Percentiles rank a stretch among this genome's conserved stretches.
Conservation (phyloP, 2,113 vertebrate genomes). For the Phainopepla nitens region DNA sequence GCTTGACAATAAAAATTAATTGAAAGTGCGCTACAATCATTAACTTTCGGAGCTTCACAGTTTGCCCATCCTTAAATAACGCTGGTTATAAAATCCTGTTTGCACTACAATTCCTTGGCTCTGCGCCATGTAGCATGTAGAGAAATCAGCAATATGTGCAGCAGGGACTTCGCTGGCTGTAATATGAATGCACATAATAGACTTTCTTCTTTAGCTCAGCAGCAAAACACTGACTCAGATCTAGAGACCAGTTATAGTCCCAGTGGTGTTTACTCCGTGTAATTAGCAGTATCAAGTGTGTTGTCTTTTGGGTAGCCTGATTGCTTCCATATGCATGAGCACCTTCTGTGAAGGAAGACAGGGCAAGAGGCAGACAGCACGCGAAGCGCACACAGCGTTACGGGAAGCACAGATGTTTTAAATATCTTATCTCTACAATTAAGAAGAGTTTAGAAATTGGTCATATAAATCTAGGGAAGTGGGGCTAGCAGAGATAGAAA, state of each 20-base stretch:
- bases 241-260: slow-evolving; percentile 28
- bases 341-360: slow-evolving; percentile 33
- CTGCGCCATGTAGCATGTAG: neutral
- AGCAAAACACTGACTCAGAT: slow-evolving; percentile 39
- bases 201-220: slow-evolving; percentile 34
- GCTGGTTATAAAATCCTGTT: slow-evolving; percentile 42
- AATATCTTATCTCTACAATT: slow-evolving; percentile 63
- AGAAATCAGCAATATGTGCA: slow-evolving; percentile 45
- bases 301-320: slow-evolving; percentile 66
- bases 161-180: neutral
- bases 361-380: neutral
- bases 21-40: slow-evolving; percentile 40
- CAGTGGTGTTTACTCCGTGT: slow-evolving; percentile 30
- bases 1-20: slow-evolving; percentile 60
- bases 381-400: neutral
- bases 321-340: slow-evolving; percentile 65
- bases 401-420: slow-evolving; percentile 56
- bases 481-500: neutral
- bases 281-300: slow-evolving; percentile 57
- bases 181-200: neutral
- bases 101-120: slow-evolving; percentile 23
- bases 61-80: slow-evolving; percentile 56
- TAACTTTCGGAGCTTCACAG: slow-evolving; percentile 42
- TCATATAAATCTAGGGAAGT: slow-evolving; percentile 42
- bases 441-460: slow-evolving; percentile 51